phyloP scores from a whole-genome alignment of 2,888 invertebrate genomes.

The Harpalus rubripes region DNA sequence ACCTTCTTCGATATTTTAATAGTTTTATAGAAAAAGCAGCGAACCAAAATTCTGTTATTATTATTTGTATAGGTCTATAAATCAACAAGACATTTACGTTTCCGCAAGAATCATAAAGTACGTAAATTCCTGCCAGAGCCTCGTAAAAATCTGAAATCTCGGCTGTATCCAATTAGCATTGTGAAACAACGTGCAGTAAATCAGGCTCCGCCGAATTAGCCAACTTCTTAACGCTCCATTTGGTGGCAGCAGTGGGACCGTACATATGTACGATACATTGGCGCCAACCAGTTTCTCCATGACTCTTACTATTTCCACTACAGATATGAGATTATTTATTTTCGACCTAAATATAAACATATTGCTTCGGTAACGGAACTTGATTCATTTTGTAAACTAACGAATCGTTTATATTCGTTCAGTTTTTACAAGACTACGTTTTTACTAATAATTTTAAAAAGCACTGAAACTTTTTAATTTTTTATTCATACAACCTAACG shows the following conservation, averaged over 20 bases:
- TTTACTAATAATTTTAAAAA: no score
- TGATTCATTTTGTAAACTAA: no score
- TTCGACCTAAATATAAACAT: no score
- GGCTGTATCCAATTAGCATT: slow-evolving; percentile 42
- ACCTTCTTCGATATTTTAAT: background rate
- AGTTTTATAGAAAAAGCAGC: background rate
- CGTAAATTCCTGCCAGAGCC: slow-evolving; percentile 8
- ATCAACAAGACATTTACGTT: slow-evolving; percentile 2
- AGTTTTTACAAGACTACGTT: no score
- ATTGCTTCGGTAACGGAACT: no score
- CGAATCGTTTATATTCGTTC: no score
- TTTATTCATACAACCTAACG: no score
- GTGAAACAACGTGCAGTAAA: slow-evolving; percentile 23
- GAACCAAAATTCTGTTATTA: slow-evolving; percentile 4
- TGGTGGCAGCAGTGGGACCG: slow-evolving; percentile 24
- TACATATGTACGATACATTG: background rate
- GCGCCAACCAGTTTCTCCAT: background rate
- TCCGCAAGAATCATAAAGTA: slow-evolving; percentile 12
- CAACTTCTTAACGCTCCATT: slow-evolving; percentile 39
- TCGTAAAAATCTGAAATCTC: slow-evolving; percentile 22
- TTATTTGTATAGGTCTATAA: slow-evolving; percentile 1
- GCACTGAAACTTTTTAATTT: no score
- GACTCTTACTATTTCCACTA: no score
- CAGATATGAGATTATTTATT: no score
- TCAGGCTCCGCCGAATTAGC: slow-evolving; percentile 25